phyloP scores from a whole-genome alignment of 35 echinoderm and acorn worm genomes.

The Anneissia japonica region DNA sequence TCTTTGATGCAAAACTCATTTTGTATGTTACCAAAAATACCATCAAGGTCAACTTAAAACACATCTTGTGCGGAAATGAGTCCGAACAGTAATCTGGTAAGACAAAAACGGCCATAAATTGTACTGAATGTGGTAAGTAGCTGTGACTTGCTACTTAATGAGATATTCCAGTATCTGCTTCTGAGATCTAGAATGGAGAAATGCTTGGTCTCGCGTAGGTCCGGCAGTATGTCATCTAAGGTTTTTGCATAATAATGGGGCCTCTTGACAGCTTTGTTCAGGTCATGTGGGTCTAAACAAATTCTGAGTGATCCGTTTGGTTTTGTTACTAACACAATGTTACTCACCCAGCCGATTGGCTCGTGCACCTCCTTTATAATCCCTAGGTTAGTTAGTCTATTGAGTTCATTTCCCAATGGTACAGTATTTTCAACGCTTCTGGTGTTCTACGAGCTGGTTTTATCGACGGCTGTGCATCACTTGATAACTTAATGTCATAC shows the following conservation, averaged over 20 bases:
- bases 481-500: slow-evolving; percentile 29
- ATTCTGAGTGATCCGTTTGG: slow-evolving; percentile 26
- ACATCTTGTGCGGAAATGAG: slow-evolving; percentile 34
- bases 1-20: slow-evolving; percentile 43
- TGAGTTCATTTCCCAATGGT: slow-evolving; percentile 5
- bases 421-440: slow-evolving; percentile 22
- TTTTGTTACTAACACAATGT: slow-evolving; percentile 32
- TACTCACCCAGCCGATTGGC: slow-evolving; percentile 35
- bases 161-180: slow-evolving; percentile 34
- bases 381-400: slow-evolving; percentile 10
- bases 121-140: slow-evolving; percentile 29
- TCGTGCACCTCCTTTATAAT: slow-evolving; percentile 39
- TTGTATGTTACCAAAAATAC: slow-evolving; percentile 16
- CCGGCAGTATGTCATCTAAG: slow-evolving; percentile 32
- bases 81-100: slow-evolving; percentile 37
- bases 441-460: slow-evolving; percentile 34
- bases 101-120: slow-evolving; percentile 30
- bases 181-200: slow-evolving; percentile 29
- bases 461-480: slow-evolving; percentile 16
- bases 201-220: slow-evolving; percentile 9
- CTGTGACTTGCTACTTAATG: slow-evolving; percentile 1
- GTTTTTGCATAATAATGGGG: slow-evolving; percentile 46
- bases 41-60: slow-evolving; percentile 28
- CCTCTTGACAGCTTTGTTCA: slow-evolving; percentile 29
- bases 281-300: slow-evolving; percentile 32